Evolutionary conservation across 2,888 invertebrate genomes (phyloP), one percentile per base, ranked within the genome.

Genomic region (Cetonia aurata): DNA sequence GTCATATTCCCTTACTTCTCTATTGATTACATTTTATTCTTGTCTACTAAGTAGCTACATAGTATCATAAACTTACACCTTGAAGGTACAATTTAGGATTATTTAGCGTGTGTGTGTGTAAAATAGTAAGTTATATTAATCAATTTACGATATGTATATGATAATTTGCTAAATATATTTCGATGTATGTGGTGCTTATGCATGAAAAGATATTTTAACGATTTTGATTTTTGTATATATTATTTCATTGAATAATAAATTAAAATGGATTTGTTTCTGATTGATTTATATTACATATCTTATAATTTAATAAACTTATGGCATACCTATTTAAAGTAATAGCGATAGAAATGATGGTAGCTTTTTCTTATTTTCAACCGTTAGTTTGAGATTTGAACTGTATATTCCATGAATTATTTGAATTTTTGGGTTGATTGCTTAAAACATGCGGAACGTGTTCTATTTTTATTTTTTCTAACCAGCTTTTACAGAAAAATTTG

Each of bases 151-250:
- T 50, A 65, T 46, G 12, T 13, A 19, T 62, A 50, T 50, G 12
- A 57, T 57, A 44, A 44, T 57, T 48, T 50, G 62, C 62, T 65
- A 65, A 65, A 50, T 41, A 65, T 62, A 62, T 65, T 65, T 50
- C 50, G 50, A 65, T 65, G 62, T 65, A 65, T 65, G 62, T 65
- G 50, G 37, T 52, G 62, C 62, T 65, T 65, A 65, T 65, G 62
- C 62, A 65, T 65, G 62, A 41, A 50, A 65, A 48, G 19, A 31
- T 65, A 48, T 31, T n/a, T 6, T 48, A 33, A 62, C 13, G 15
- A 65, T 31, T 41, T 57, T 65, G 19, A 17, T 65, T 65, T 50
- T 50, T 65, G 62, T 65, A 65, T 50, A 65, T 65, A 65, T 50
- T 37, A 37, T 50, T 65, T 13, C 50, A 65, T 50, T 52, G 41